Evolutionary conservation across 2,113 vertebrate species (phyloP), one percentile per base, ranked within the genome.

Genomic region (Laticauda laticaudata): DNA sequence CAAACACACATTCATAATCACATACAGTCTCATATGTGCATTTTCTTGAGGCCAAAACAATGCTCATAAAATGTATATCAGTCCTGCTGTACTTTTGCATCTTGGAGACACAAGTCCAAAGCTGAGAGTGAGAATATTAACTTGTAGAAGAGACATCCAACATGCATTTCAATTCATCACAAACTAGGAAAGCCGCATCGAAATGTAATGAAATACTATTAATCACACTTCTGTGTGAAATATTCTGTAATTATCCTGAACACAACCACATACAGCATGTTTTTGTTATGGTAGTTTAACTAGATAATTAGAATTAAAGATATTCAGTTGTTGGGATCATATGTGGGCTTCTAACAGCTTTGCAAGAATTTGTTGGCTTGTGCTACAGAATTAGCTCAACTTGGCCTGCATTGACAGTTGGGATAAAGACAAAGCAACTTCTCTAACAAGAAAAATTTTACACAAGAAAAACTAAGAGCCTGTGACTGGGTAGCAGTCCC

Each of bases 201-300:
- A 0, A 93, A 90, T 92, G 94, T 95, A 95, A 93, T 89, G 85
- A 95, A 94, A 93, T 88, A 53, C 56, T 94, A 92, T 95, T 96
- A 96, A 87, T 87, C 90, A 15, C 55, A 94, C 93, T 97, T 95
- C 24, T 0, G 93, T 57, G 94, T 95, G 95, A 87, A 96, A 95
- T 94, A 94, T 93, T 94, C 94, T 5, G 18, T 96, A 97, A 97
- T 97, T 97, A 96, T 5, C 75, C 93, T 0, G 4, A 91, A 95
- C 95, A 94, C 94, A 96, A 95, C 93, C 75, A 3, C 95, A 93
- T 92, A 89, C 34, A 61, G 93, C 93, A 20, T 94, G 96, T 93
- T 97, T 97, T 97, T 96, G 96, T 97, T 97, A 96, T 97, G 96
- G 96, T 96, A 95, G 96, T 96, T 97, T 97, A 97, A 97, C 93